Evolutionary conservation across 37 sponge, comb jelly and placozoan genomes (phyloP).

Genomic region (Sycon ciliatum): DNA sequence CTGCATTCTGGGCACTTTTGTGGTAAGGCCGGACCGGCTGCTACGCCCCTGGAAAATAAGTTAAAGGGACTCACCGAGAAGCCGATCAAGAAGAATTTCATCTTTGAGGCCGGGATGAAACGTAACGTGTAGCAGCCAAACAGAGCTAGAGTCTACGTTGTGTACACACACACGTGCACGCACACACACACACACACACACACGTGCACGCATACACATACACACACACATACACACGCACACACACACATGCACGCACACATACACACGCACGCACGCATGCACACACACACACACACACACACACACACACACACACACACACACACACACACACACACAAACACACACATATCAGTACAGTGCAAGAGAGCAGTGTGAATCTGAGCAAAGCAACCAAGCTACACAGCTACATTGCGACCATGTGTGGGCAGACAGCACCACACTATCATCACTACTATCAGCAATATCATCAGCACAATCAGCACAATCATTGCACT

Average conservation of each 20-base stretch:
- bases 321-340: not conserved
- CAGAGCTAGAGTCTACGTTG: not conserved
- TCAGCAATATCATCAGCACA: no score
- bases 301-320: not conserved
- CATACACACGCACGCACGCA: not conserved
- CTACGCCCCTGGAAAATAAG: no score
- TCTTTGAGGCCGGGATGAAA: not conserved
- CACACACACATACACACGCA: not conserved
- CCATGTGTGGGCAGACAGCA: no score
- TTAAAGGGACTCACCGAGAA: no score
- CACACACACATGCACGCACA: not conserved
- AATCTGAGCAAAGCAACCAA: constrained; percentile 18
- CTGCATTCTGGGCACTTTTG: no score
- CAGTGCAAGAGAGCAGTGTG: constrained; percentile 18
- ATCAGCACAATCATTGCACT: no score
- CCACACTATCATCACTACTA: no score
- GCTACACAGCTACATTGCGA: constrained; percentile 27
- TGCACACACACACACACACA: not conserved
- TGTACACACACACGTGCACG: no score
- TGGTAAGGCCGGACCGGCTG: no score
- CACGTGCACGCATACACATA: not conserved
- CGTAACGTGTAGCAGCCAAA: constrained; percentile 10
- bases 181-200: constrained; percentile 11
- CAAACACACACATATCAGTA: not conserved
- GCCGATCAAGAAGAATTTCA: not conserved